These are phyloP conservation scores for Antitype chi DNA, from an alignment of 2,888 invertebrate genomes.

Conservation along the genomic window DNA sequence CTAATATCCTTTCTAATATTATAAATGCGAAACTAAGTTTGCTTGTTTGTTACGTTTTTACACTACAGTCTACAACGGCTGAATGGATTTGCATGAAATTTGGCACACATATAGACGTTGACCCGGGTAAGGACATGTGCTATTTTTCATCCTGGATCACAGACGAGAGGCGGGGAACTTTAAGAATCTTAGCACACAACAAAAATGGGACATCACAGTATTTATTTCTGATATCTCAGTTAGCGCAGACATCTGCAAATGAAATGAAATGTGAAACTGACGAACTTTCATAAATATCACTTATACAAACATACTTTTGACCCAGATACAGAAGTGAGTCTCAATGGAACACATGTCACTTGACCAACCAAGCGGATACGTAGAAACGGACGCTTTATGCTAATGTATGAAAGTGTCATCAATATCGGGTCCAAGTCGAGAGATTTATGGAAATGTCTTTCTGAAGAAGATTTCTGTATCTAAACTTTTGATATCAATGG, in stretches of 20 bases:
- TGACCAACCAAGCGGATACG: slow-evolving; percentile 58
- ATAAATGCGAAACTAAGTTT: too few species aligned
- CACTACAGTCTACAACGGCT: too few species aligned
- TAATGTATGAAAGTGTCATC: slow-evolving; percentile 61
- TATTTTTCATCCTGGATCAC: too few species aligned
- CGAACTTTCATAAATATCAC: slow-evolving; percentile 63
- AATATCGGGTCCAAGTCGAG: slow-evolving; percentile 16
- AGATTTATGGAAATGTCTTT: slow-evolving; percentile 8
- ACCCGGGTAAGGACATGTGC: too few species aligned
- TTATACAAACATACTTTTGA: slow-evolving; percentile 55
- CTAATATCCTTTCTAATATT: too few species aligned
- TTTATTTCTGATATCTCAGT: neutral
- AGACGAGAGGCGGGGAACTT: neutral
- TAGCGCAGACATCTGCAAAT: slow-evolving; percentile 10
- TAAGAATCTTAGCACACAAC: neutral
- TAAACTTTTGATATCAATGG: neutral
- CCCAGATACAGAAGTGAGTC: slow-evolving; percentile 47
- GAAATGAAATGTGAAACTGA: slow-evolving; percentile 42
- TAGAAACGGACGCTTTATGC: slow-evolving; percentile 44
- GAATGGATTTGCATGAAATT: too few species aligned
- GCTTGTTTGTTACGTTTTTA: too few species aligned
- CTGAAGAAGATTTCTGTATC: slow-evolving; percentile 3
- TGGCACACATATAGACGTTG: too few species aligned
- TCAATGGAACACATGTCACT: slow-evolving; percentile 49
- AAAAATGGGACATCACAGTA: neutral